Evolutionary conservation across 1,140 invertebrate species (phyloP), one percentile per base, ranked within the genome.

Genomic region (Drosophila nikananu): DNA sequence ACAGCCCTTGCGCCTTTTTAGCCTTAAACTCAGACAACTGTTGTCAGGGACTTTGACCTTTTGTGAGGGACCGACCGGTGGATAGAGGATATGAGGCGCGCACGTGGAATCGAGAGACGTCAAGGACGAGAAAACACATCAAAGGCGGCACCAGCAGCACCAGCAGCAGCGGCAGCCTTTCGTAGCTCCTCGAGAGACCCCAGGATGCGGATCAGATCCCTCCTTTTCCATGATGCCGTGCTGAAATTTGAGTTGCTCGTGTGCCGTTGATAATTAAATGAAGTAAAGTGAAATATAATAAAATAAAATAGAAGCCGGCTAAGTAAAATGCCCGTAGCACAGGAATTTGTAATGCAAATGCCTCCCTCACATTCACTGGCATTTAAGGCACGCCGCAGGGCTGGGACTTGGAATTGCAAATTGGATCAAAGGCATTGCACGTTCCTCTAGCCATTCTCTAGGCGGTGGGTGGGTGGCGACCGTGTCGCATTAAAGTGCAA

Each of bases 341-440:
- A 59, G 73, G 49, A 66, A 77, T 77, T 65, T 77, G 73, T 52
- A 77, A 77, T 77, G 72, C 74, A 77, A 77, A 76, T 74, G 68
- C 68, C 70, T 21, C 70, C n/a, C 23, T 17, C 65, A 59, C 52
- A 48, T 37, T 41, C 35, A 9, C 68, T 61, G 27, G 67, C 75
- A 70, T 86, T 76, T 78, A 68, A 64, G 60, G 75, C 62, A 82
- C 81, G 83, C 75, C 71, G 48, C 71, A 73, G 30, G 59, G 54
- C 62, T 41, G 67, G 37, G 67, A 74, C 57, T 72, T 86, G 67
- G 70, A 79, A 76, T 86, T 83, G 76, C 76, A 82, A 86, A 86
- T 86, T 80, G 74, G 62, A 89, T 87, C 81, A 87, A 87, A 89
- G 84, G 46, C 54, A 74, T 74, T 77, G 77, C 80, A 87, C 80